Conservation (phyloP, 1,140 invertebrate genomes). For the Spodoptera frugiperda region DNA sequence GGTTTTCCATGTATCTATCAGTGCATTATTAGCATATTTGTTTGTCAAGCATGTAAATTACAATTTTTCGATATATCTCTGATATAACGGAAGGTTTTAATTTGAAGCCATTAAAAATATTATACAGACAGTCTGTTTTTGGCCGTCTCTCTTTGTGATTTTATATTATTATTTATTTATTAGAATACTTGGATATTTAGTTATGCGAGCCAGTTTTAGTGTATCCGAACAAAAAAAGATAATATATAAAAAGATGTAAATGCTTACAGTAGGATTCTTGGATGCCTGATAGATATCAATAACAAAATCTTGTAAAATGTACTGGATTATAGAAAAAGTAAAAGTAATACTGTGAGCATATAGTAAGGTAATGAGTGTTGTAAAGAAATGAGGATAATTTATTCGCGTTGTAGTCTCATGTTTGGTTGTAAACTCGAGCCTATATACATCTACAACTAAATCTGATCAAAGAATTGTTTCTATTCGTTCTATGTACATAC, state of each 20-base stretch:
- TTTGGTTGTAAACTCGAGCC: slow-evolving; percentile 26
- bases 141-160: background rate
- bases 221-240: slow-evolving; percentile 1
- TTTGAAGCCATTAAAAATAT: background rate
- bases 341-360: slow-evolving; percentile 8
- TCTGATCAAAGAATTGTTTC: slow-evolving; percentile 23
- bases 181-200: background rate
- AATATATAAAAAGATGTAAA: slow-evolving; percentile 17
- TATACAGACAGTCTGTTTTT: background rate
- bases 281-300: slow-evolving; percentile 24
- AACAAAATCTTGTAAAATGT: background rate
- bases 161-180: slow-evolving; percentile 1
- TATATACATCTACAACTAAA: slow-evolving; percentile 15
- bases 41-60: slow-evolving; percentile 25
- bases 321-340: background rate
- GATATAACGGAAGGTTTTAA: slow-evolving; percentile 17
- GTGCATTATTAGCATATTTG: slow-evolving; percentile 6
- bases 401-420: slow-evolving; percentile 9
- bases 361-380: slow-evolving; percentile 11
- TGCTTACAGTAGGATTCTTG: slow-evolving; percentile 12
- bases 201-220: slow-evolving; percentile 24
- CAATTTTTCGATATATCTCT: background rate
- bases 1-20: slow-evolving; percentile 22
- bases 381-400: slow-evolving; percentile 20
- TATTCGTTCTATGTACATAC: slow-evolving; percentile 19